Base-by-base conservation (phyloP, 2,888 invertebrate genomes). In the Isoperla grammatica region DNA sequence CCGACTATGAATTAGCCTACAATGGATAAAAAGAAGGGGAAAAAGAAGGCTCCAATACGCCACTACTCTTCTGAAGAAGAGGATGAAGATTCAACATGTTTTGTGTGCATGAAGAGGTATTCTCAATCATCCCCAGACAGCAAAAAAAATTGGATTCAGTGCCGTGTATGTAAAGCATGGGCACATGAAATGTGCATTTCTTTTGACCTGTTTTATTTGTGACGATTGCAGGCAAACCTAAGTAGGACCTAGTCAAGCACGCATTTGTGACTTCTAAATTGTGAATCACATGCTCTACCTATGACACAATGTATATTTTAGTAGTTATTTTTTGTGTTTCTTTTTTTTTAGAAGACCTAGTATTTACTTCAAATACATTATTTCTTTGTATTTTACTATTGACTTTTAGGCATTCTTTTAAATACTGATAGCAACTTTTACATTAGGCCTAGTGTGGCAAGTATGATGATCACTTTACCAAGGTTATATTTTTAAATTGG, bases 21-120 rank as follows among this genome's bases (percentile, higher is more conserved):
- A 20, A 23, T n/a, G 29, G 35, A 12, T 2, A 17, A 12, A 17
- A 45, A 15, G 43, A 43, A 43, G 17, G 17, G 17, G 17, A 43
- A 43, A 43, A 43, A 43, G 17, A 13, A 23, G 17, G 11, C 15
- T 45, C 15, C 23, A 43, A 20, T 20, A 39, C n/a, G 11, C 9
- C 13, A 29, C 29, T 29, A 8, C 29, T 29, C 29, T 29, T 29
- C 53, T n/a, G 50, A 15, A 11, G 13, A 22, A 4, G 56, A 56
- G 1, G 45, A 56, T 17, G 56, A 56, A 56, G 56, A 45, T 13
- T 58, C 49, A 35, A 9, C 53, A 15, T 59, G 59, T 23, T 43
- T 53, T 23, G 43, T 29, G 23, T 59, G 59, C 20, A 12, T 17
- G 13, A 19, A 22, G 17, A 8, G 20, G n/a, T 46, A 22, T 22